A percentile compares a stretch with the other conserved stretches of the same genome.
Evolutionary conservation across 2,888 invertebrate species (phyloP).

Genomic region (Timandra comae): DNA sequence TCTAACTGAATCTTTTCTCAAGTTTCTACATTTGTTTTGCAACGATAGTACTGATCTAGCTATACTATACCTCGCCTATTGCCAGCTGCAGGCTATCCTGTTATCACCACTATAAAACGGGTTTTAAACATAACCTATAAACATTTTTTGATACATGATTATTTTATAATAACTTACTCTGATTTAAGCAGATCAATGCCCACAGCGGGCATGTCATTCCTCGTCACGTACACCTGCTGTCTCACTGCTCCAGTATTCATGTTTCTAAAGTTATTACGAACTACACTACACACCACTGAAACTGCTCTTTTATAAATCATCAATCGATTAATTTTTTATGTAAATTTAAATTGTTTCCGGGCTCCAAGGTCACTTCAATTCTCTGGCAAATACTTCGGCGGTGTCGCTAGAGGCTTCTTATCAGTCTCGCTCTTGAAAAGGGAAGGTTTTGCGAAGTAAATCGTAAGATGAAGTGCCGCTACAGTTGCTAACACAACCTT

Average conservation of each 20-base stretch:
- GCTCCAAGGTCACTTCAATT: conserved; percentile 42
- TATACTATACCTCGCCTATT: no score
- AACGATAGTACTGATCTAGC: no score
- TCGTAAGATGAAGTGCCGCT: conserved; percentile 51
- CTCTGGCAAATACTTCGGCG: conserved; percentile 61
- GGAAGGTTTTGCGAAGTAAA: conserved; percentile 62
- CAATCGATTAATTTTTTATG: conserved; percentile 23
- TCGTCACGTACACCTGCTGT: conserved; percentile 79
- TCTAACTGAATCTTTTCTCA: no score
- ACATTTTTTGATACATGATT: no score
- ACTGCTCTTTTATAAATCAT: conserved; percentile 49
- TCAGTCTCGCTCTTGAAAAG: conserved; percentile 52
- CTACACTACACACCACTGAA: conserved; percentile 24
- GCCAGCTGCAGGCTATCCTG: no score
- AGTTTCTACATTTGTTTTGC: no score
- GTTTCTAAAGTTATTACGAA: conserved; percentile 24
- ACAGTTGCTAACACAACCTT: conserved; percentile 61
- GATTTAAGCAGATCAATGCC: conserved; percentile 77
- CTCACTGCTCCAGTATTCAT: conserved; percentile 54
- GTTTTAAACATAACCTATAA: no score
- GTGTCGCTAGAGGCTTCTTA: conserved; percentile 30
- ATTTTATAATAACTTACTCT: conserved; percentile 81
- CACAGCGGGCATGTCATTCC: conserved; percentile 78
- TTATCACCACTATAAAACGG: no score
- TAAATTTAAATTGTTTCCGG: neutral